Base-by-base conservation (phyloP, 1,140 invertebrate genomes). In the Agrilus planipennis region DNA sequence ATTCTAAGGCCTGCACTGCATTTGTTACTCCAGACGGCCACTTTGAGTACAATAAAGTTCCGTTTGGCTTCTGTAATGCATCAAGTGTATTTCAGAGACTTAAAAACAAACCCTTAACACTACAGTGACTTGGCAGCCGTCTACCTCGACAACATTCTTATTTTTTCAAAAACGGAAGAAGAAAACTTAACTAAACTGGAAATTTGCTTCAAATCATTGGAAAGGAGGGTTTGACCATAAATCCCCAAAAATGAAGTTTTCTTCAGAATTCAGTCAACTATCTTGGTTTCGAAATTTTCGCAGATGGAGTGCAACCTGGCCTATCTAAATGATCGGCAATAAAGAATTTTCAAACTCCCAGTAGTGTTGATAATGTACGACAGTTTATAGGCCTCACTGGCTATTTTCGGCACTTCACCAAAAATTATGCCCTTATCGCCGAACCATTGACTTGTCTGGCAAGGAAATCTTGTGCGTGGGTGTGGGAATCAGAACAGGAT, bases 91-190 rank as follows among this genome's bases (percentile, higher is more conserved):
- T n/a, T n/a, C n/a, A n/a, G n/a, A n/a, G n/a, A n/a, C n/a, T n/a
- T n/a, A n/a, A n/a, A n/a, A n/a, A n/a, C n/a, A n/a, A n/a, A n/a
- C n/a, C n/a, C n/a, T n/a, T n/a, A n/a, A n/a, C n/a, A n/a, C n/a
- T n/a, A n/a, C n/a, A n/a, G n/a, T n/a, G n/a, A 27, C n/a, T 27
- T 27, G n/a, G 23, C 23, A 7, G n/a, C 23, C 23, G 23, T 27
- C n/a, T 27, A 27, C n/a, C n/a, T 27, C 7, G 23, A 27, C n/a
- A n/a, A 27, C 23, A 27, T 27, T n/a, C 23, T 27, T 27, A 27
- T 27, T 27, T 27, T 9, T 27, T 27, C 23, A 27, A 27, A 27
- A 27, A 27, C 23, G 7, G 23, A 9, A 7, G 23, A 27, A 9
- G 23, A 27, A 27, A 27, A 27, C n/a, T 27, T 27, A n/a, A n/a